Evolutionary conservation across 1,140 invertebrate genomes (phyloP), one percentile per base, ranked within the genome.

Genomic region (Temnothorax longispinosus): DNA sequence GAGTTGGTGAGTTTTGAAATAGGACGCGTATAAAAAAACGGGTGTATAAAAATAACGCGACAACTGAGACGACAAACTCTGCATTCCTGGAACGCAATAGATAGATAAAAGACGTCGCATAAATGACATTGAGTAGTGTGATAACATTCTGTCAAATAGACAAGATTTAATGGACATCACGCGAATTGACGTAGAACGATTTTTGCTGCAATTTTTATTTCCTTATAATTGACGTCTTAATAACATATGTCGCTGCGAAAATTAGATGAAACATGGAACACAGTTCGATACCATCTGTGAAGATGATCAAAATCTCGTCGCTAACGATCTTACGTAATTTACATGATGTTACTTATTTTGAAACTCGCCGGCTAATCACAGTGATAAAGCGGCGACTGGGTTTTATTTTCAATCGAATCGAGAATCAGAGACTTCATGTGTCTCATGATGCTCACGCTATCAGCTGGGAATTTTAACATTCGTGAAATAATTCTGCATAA

Each of bases 111-210:
- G 80, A 10, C 54, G 38, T 72, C 18, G 52, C 38, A 69, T 35
- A 58, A 82, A 47, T 47, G 67, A 60, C 38, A 35, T 74, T 21
- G 38, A 44, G 7, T 13, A 8, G 10, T 54, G n/a, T 11, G 80
- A 82, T 82, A 82, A 82, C 11, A 21, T 58, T 47, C 7, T 74
- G 67, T 74, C 38, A 74, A 60, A 15, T 72, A 21, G 67, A 32
- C 21, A 15, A 72, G 13, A 41, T n/a, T 41, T 67, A 35, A 27
- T 27, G 27, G 27, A 47, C 4, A 21, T 82, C 52, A 74, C 18
- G 41, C 54, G 15, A 69, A 32, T 27, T 82, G 54, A 72, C 38
- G 67, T 47, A 82, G 5, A 58, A 32, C 13, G 10, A 82, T 82
- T 72, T 67, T 80, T 80, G 54, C 1, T 10, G 6, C 13, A 21